Evolutionary conservation across 2,888 invertebrate species (phyloP), one percentile per base, ranked within the genome.

Genomic region (Spodoptera littoralis): DNA sequence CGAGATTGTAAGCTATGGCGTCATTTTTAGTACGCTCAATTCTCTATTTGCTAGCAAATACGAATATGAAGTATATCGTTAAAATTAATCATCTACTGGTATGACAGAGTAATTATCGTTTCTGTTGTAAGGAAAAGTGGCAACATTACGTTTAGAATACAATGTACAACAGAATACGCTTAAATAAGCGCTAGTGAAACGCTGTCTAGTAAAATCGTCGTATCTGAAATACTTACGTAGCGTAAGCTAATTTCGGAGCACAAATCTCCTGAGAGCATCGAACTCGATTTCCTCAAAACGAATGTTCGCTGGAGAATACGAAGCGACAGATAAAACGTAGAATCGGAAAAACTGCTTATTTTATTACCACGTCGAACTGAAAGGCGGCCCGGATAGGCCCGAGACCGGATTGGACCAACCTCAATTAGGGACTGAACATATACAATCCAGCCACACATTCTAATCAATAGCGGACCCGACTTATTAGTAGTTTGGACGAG

Each of bases 341-440:
- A 92, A 91, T 92, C 90, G 90, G 90, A 91, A 92, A 91, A 93
- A 93, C 92, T 92, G 92, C 92, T 93, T 92, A 93, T 93, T 94
- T 94, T 92, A 93, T 92, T 90, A 87, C 86, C 79, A 81, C 81
- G 80, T 80, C 74, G 86, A 88, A 87, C 87, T 88, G 87, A 85
- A 86, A 88, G 86, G 85, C 88, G 88, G 87, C 87, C 87, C 80
- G 89, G 82, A 84, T 84, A 84, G 88, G 87, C 88, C 85, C 83
- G 84, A 80, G 78, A 82, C 80, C 82, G 82, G 85, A 88, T 86
- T 84, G 88, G 80, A 76, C 81, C 81, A 82, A 85, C 87, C 88
- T 86, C 88, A 88, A 90, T 91, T 88, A 90, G 87, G 86, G 78
- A 50, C 60, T 58, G 62, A 61, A 54, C 57, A 61, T 69, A 65